Evolutionary conservation across 1,140 invertebrate genomes (phyloP), one percentile per base, ranked within the genome.

Genomic region (Zelostemma sp.): DNA sequence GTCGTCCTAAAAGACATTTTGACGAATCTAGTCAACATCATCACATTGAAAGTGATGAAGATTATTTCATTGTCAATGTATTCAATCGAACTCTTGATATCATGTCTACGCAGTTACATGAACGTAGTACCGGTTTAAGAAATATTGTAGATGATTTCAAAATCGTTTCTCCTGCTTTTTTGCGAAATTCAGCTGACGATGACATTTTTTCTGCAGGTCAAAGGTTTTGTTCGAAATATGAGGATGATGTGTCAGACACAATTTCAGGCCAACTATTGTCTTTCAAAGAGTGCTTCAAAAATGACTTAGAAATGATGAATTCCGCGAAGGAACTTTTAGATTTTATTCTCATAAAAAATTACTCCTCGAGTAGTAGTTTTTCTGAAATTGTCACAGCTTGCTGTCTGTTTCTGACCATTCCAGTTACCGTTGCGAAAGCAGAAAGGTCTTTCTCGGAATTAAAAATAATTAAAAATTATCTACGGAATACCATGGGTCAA

Each of bases 401-500:
- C 8, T 25, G 8, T 25, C n/a, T 73, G 1, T 62, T 69, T 35
- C 51, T 68, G 28, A 73, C 61, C n/a, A 61, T 69, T 62, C 62
- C 62, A 0, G 58, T 69, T 6, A 69, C 58, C 6, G 66, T 69
- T 49, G 66, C 61, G 9, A 53, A 53, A 12, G 66, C 70, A 33
- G 58, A 73, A 55, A 56, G 62, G 1, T 66, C 65, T 9, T 73
- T 59, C 47, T 69, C 61, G 12, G 69, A 69, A 69, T 46, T 73
- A 14, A 73, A 69, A 45, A 49, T 69, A 12, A 69, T 69, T 25
- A 59, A 68, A 61, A 73, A 69, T 43, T 73, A 69, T 54, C 28
- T 72, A 38, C 21, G 60, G 59, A 72, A 61, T 61, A 53, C 35
- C 11, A 65, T 64, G 59, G 15, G 33, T 3, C 64, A 72, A 62